Percentiles rank a stretch among this genome's conserved stretches.
Evolutionary conservation across 2,888 invertebrate species (phyloP).

Genomic region (Napeogenes inachia): DNA sequence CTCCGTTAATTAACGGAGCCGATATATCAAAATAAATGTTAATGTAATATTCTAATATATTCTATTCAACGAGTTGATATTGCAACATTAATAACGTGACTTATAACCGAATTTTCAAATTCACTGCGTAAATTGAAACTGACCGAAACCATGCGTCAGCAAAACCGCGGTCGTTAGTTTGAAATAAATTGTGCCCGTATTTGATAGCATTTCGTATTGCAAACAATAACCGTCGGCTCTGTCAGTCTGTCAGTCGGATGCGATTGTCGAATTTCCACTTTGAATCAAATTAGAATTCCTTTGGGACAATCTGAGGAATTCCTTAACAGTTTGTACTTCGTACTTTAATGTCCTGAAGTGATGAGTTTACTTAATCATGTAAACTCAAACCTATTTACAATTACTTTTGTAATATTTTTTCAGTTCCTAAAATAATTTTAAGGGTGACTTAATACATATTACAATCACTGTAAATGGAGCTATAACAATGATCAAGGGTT

Average conservation of each 20-base stretch:
- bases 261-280: conserved; percentile 21
- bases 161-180: conserved; percentile 18
- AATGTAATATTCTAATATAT: not conserved
- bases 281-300: conserved; percentile 15
- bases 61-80: conserved; percentile 3
- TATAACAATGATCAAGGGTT: too few species aligned
- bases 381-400: too few species aligned
- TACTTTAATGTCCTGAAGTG: not conserved
- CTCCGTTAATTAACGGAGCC: not conserved
- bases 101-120: conserved; percentile 9
- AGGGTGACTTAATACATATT: too few species aligned
- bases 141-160: conserved; percentile 18
- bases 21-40: too few species aligned
- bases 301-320: conserved; percentile 4
- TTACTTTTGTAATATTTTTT: too few species aligned
- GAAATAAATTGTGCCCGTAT: conserved; percentile 24
- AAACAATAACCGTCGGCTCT: conserved; percentile 27
- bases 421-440: too few species aligned
- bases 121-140: conserved; percentile 16
- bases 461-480: too few species aligned
- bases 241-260: conserved; percentile 24
- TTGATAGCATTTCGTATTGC: conserved; percentile 23
- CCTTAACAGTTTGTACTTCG: not conserved
- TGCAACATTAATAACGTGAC: conserved; percentile 12
- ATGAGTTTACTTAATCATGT: not conserved